Evolutionary conservation across 2,113 vertebrate genomes (phyloP), one percentile per base, ranked within the genome.

Genomic region (Pollachius pollachius): DNA sequence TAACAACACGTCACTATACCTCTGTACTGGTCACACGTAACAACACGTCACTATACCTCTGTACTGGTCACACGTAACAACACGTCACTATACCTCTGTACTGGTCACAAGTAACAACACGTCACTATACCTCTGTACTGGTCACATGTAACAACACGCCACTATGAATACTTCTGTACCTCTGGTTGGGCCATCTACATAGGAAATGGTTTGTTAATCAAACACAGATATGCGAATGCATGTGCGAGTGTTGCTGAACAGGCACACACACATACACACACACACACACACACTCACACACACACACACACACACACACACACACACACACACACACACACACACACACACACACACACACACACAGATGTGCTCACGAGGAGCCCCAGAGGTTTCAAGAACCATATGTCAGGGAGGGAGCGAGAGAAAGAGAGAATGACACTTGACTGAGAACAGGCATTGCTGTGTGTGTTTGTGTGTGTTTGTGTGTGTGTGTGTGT

Each of bases 371-470:
- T 27, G 17, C 62, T 30, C 25, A 63, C 8, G 17, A 23, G 18
- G 15, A 65, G 74, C 84, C 76, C 74, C 72, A 82, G 76, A 79
- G 76, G 78, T 83, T 84, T 86, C 37, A 57, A 81, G 64, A 71
- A 77, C 79, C 87, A 87, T 84, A 87, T 89, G 85, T 89, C 79
- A 84, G 79, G 65, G 72, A 79, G 5, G 1, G 37, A 41, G 37
- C 37, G 11, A 41, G 37, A 11, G 37, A 41, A 7, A 41, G 74
- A 81, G 70, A 85, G 76, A 17, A 78, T 80, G 84, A 83, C 84
- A 85, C 84, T 89, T 84, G 87, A 89, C 85, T 85, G 77, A 86
- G 68, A 84, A 81, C 83, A 89, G 85, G 80, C 80, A 70, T 81
- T 77, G 48, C 61, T 21, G 59, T 41, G 37, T 41, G 37, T 41